phyloP scores from a whole-genome alignment of 92 coral and sea anemone genomes.

The Palythoa grandis region DNA sequence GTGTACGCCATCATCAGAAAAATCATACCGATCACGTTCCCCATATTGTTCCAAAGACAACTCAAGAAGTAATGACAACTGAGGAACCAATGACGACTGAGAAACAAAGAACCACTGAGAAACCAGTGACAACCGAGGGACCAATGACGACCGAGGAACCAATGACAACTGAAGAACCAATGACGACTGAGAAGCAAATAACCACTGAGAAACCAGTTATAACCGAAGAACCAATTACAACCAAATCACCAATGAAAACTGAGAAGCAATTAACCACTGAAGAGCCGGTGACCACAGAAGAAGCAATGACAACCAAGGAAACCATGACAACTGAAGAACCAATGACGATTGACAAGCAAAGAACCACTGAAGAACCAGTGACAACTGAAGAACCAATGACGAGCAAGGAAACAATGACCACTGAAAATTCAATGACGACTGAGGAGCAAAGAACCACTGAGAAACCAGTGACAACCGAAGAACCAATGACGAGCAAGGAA shows the following conservation, averaged over 20 bases:
- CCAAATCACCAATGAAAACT: neutral
- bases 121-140: neutral
- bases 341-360: neutral
- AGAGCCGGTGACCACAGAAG: neutral
- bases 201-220: neutral
- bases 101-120: neutral
- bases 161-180: neutral
- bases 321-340: neutral
- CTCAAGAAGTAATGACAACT: neutral
- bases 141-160: neutral
- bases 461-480: too few species aligned
- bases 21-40: neutral
- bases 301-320: neutral
- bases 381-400: neutral
- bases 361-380: neutral
- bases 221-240: neutral
- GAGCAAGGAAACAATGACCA: neutral
- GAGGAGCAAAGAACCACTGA: too few species aligned
- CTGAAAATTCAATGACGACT: neutral
- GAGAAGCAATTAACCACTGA: neutral
- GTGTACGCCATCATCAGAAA: neutral
- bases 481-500: too few species aligned
- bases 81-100: neutral
- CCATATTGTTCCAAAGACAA: neutral
- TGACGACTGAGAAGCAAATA: neutral